These are phyloP conservation scores for Ormia ochracea DNA, from an alignment of 2,888 invertebrate species.

Conservation along the genomic window DNA sequence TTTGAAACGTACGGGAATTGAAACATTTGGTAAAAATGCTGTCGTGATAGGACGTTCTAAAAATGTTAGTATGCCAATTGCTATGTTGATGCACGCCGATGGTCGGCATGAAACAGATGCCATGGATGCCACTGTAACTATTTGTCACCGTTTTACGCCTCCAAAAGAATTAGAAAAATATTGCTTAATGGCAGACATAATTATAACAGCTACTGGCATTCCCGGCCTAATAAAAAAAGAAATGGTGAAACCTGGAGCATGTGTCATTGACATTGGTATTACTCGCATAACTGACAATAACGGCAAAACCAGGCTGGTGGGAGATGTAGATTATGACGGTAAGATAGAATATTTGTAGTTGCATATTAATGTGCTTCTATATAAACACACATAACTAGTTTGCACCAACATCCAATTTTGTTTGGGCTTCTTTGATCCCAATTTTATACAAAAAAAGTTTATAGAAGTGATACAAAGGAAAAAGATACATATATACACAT, in stretches of 20 bases:
- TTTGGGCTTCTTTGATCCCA: too few species aligned
- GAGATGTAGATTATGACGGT: slow-evolving; percentile 93
- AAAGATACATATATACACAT: too few species aligned
- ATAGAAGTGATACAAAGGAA: too few species aligned
- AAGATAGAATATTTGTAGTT: slow-evolving; percentile 45
- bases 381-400: too few species aligned
- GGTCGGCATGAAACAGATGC: slow-evolving; percentile 83
- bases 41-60: slow-evolving; percentile 94
- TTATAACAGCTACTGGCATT: slow-evolving; percentile 80
- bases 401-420: too few species aligned
- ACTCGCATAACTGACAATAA: slow-evolving; percentile 82
- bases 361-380: not conserved
- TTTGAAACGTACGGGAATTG: slow-evolving; percentile 80
- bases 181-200: slow-evolving; percentile 78
- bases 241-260: slow-evolving; percentile 93
- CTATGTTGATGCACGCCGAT: slow-evolving; percentile 89
- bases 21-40: slow-evolving; percentile 90
- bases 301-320: slow-evolving; percentile 86
- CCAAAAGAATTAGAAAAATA: slow-evolving; percentile 83
- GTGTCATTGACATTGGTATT: slow-evolving; percentile 93
- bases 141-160: slow-evolving; percentile 93
- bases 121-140: slow-evolving; percentile 91
- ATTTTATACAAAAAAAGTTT: too few species aligned
- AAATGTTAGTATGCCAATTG: slow-evolving; percentile 93
- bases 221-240: slow-evolving; percentile 86